phyloP scores from a whole-genome alignment of 2,888 invertebrate genomes.

The Yponomeuta evonymella region DNA sequence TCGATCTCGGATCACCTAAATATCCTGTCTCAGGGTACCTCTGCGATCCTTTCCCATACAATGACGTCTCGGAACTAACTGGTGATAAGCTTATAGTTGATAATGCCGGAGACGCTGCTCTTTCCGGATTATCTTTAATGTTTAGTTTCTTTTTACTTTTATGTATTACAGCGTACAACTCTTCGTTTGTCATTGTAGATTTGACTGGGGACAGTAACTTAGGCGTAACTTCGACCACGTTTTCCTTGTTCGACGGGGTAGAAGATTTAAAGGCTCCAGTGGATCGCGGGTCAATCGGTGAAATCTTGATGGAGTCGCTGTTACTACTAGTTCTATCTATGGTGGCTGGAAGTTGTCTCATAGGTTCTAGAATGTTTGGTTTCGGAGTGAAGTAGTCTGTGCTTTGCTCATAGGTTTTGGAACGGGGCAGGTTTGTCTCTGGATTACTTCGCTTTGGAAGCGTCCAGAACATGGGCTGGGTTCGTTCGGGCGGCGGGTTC shows the following conservation, averaged over 20 bases:
- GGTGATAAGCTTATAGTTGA: slow-evolving; percentile 68
- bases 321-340: not conserved
- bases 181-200: slow-evolving; percentile 86
- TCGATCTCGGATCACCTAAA: slow-evolving; percentile 70
- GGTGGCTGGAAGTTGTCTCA: slow-evolving; percentile 25
- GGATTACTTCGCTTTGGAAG: slow-evolving; percentile 60
- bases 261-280: slow-evolving; percentile 79
- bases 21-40: slow-evolving; percentile 79
- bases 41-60: slow-evolving; percentile 57
- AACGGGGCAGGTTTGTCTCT: slow-evolving; percentile 32
- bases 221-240: slow-evolving; percentile 64
- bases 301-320: slow-evolving; percentile 76
- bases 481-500: slow-evolving; percentile 35
- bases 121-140: slow-evolving; percentile 74
- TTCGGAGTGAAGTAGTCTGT: slow-evolving; percentile 32
- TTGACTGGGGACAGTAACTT: slow-evolving; percentile 80
- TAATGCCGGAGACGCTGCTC: slow-evolving; percentile 65
- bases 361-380: slow-evolving; percentile 28
- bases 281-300: slow-evolving; percentile 81
- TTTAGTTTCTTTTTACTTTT: slow-evolving; percentile 85
- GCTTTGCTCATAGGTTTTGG: slow-evolving; percentile 30
- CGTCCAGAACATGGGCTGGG: slow-evolving; percentile 75
- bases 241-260: slow-evolving; percentile 77
- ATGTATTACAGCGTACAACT: slow-evolving; percentile 85
- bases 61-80: slow-evolving; percentile 65